Percentiles rank a stretch among this genome's conserved stretches.
phyloP scores from a whole-genome alignment of 2,113 vertebrate species.

The Natator depressus region DNA sequence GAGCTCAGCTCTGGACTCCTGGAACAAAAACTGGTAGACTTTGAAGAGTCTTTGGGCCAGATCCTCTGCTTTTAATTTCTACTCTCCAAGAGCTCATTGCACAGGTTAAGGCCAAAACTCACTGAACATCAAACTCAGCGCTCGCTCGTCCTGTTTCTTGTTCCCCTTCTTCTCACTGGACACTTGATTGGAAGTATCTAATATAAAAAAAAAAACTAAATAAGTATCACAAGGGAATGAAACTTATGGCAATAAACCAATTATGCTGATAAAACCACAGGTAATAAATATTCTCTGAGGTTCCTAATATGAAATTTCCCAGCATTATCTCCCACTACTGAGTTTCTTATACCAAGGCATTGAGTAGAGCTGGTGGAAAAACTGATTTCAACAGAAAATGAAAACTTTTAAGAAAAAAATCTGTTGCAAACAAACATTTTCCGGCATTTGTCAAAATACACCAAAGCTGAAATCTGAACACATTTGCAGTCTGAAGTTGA shows the following conservation, averaged over 20 bases:
- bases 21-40: neutral
- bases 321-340: neutral
- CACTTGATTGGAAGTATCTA: neutral
- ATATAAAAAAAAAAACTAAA: neutral
- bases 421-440: neutral
- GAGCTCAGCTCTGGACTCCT: neutral
- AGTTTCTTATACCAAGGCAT: neutral
- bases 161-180: neutral
- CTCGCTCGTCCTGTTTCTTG: neutral
- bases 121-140: neutral
- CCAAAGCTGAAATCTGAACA: neutral
- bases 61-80: neutral
- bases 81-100: neutral
- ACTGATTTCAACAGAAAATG: conserved; percentile 10
- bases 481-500: neutral
- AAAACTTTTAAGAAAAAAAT: neutral
- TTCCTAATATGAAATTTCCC: neutral
- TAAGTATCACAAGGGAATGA: neutral
- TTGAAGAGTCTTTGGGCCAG: neutral
- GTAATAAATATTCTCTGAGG: neutral
- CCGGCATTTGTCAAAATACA: neutral
- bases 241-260: neutral
- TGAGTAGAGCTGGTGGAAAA: neutral
- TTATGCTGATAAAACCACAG: neutral
- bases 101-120: neutral